Evolutionary conservation across 30 jellyfish, hydroid and myxozoan species (phyloP).

Genomic region (Nemopilema nomurai): DNA sequence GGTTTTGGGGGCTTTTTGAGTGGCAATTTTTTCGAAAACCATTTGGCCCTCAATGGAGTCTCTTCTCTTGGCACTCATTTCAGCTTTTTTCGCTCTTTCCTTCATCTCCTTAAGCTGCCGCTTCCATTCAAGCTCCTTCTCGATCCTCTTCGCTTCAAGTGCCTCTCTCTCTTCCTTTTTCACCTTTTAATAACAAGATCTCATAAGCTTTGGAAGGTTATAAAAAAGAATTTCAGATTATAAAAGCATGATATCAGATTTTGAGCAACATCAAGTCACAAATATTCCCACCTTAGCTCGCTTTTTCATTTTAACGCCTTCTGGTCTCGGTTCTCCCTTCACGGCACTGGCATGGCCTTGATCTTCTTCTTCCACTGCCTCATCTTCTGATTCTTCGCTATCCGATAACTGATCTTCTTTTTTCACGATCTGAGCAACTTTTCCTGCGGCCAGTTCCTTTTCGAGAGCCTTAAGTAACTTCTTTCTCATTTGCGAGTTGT

Average conservation of each 20-base stretch:
- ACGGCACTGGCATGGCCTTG: background rate
- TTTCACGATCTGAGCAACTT: slow-evolving; percentile 10
- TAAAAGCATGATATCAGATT: background rate
- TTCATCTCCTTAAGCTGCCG: slow-evolving; percentile 58
- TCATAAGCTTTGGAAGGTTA: no score
- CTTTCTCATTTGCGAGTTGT: slow-evolving; percentile 21
- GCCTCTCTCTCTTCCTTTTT: slow-evolving; percentile 53
- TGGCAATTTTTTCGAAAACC: slow-evolving; percentile 47
- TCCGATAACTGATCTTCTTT: slow-evolving; percentile 6
- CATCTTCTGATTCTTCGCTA: slow-evolving; percentile 19
- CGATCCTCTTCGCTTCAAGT: slow-evolving; percentile 38
- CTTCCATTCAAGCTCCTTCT: slow-evolving; percentile 54
- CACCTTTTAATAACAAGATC: background rate
- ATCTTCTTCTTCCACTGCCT: slow-evolving; percentile 31
- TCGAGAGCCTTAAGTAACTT: slow-evolving; percentile 39
- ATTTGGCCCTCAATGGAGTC: slow-evolving; percentile 54
- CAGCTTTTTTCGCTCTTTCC: slow-evolving; percentile 60
- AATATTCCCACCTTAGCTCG: background rate
- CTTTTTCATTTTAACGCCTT: background rate
- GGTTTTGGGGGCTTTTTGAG: slow-evolving; percentile 20
- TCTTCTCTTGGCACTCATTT: slow-evolving; percentile 35
- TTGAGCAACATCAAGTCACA: background rate
- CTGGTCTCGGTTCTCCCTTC: background rate
- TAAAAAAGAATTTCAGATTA: no score
- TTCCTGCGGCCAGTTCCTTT: slow-evolving; percentile 25